Evolutionary conservation across 2,113 vertebrate species (phyloP).

Genomic region (Prochilodus magdalenae): DNA sequence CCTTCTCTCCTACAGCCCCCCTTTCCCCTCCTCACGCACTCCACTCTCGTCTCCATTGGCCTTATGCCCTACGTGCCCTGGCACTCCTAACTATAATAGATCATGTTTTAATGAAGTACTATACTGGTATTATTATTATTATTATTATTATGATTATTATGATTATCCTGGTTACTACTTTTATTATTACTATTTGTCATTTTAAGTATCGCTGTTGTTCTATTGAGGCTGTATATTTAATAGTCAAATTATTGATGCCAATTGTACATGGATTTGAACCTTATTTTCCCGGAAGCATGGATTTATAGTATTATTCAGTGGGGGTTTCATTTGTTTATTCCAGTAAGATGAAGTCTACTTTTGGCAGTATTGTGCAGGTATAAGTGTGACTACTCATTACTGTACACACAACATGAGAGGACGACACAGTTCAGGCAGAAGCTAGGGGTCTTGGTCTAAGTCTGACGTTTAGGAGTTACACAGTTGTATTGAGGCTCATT

Average conservation of each 20-base stretch:
- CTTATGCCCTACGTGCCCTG: constrained; percentile 46
- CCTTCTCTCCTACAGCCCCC: constrained; percentile 42
- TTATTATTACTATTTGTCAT: constrained; percentile 52
- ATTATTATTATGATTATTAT: constrained; percentile 43
- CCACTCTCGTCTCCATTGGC: constrained; percentile 40
- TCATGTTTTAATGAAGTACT: constrained; percentile 50
- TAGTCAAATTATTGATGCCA: constrained; percentile 54
- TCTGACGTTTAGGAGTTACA: neutral
- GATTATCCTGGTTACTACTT: constrained; percentile 45
- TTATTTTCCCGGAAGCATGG: constrained; percentile 67
- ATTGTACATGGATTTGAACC: constrained; percentile 53
- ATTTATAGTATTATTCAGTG: constrained; percentile 61
- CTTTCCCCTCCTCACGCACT: constrained; percentile 14
- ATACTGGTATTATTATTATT: constrained; percentile 39
- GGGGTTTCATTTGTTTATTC: constrained; percentile 59
- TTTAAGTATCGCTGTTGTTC: constrained; percentile 66
- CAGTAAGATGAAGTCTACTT: constrained; percentile 46
- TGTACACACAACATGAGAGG: neutral
- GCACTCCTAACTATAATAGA: constrained; percentile 49
- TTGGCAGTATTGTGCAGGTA: constrained; percentile 33
- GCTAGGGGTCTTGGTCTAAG: neutral
- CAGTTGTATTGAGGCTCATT: neutral
- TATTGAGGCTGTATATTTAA: constrained; percentile 71
- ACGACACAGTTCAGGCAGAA: neutral
- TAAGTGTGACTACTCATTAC: neutral